These are phyloP conservation scores for Malthinus flaveolus DNA, from an alignment of 2,888 invertebrate genomes.

Conservation along the genomic window DNA sequence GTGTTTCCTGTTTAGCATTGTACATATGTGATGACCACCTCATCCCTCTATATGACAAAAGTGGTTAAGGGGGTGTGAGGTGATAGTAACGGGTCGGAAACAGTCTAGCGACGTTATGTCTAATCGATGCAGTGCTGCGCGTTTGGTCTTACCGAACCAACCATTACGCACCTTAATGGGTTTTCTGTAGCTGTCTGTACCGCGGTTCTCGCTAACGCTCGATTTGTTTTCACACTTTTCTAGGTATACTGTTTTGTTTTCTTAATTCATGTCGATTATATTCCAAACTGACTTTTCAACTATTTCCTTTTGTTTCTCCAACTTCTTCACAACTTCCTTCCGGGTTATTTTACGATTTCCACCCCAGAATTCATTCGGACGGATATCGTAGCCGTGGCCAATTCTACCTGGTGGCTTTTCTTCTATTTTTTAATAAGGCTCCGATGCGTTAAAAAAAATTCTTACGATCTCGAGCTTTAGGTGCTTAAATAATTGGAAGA, in stretches of 20 bases:
- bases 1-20: constrained; percentile 15
- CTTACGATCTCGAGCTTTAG: background rate
- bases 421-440: too few species aligned
- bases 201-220: constrained; percentile 41
- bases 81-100: constrained; percentile 56
- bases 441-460: background rate
- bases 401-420: background rate
- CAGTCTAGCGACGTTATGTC: constrained; percentile 60
- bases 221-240: constrained; percentile 43
- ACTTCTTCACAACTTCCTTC: background rate
- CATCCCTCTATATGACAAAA: constrained; percentile 26
- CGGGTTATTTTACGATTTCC: too few species aligned
- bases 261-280: constrained; percentile 27
- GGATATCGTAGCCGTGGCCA: background rate
- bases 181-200: constrained; percentile 51
- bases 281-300: constrained; percentile 15
- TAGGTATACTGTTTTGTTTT: constrained; percentile 33
- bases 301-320: constrained; percentile 1
- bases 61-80: constrained; percentile 36
- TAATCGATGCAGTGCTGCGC: constrained; percentile 73
- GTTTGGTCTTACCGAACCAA: constrained; percentile 67
- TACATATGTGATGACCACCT: constrained; percentile 32
- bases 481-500: constrained; percentile 20
- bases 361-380: background rate
- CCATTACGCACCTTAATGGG: constrained; percentile 80